Evolutionary conservation across 2,888 invertebrate genomes (phyloP).

Genomic region (Loripinus fragilis): DNA sequence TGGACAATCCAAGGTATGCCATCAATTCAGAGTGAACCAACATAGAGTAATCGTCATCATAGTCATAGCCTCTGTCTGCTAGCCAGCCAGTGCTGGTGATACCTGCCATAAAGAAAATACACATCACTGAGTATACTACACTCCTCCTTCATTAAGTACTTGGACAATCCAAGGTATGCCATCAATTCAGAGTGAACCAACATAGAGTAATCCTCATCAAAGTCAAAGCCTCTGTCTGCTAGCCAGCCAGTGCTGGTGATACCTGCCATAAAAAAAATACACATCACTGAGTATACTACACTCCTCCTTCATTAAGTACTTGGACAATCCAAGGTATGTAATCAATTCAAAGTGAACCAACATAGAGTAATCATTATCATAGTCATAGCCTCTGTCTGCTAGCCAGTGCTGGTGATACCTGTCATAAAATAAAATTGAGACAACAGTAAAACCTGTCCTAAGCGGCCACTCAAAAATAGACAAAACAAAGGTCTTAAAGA

Average conservation of each 20-base stretch:
- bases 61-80: slow-evolving; percentile 6
- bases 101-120: background rate
- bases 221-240: slow-evolving; percentile 4
- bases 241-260: slow-evolving; percentile 8
- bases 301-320: too few species aligned
- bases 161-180: slow-evolving; percentile 25
- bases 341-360: too few species aligned
- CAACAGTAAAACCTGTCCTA: too few species aligned
- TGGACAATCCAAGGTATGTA: too few species aligned
- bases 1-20: slow-evolving; percentile 25
- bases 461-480: too few species aligned
- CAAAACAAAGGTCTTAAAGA: too few species aligned
- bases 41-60: too few species aligned
- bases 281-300: too few species aligned
- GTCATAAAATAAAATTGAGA: too few species aligned
- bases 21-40: slow-evolving; percentile 11
- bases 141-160: slow-evolving; percentile 11
- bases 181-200: slow-evolving; percentile 11
- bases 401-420: too few species aligned
- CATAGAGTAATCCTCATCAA: too few species aligned
- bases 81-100: slow-evolving; percentile 8
- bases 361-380: too few species aligned
- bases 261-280: background rate
- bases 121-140: slow-evolving; percentile 1
- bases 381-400: background rate